Base-by-base conservation (phyloP, 2,113 vertebrate species). In the Nibea coibor region DNA sequence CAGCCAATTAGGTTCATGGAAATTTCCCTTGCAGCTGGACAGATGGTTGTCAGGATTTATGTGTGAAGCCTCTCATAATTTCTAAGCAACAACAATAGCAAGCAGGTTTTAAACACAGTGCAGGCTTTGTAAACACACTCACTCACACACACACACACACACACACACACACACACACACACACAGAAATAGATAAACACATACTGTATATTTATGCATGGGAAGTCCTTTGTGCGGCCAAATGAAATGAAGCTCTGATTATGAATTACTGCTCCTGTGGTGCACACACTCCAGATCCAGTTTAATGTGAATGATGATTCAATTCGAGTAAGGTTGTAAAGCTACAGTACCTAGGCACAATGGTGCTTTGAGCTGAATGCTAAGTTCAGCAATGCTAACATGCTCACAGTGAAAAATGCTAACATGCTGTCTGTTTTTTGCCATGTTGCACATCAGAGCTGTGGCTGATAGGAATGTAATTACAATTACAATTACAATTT, bases 21-120 rank as follows among this genome's bases (percentile, higher is more conserved):
- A 59, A 50, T 75, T 83, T 68, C 59, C 42, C 43, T 31, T n/a
- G 39, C 42, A 64, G 47, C 48, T 71, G 76, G 26, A 59, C 53
- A 73, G 75, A 70, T 86, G 78, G 22, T 58, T 77, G 50, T 56
- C 42, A 62, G 48, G 59, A 67, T 76, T 75, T 48, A 62, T 56
- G 56, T 28, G 14, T 59, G 24, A 48, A 83, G 12, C 10, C 16
- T 56, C 58, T 65, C 31, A 43, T 72, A 11, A 48, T 69, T 47
- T 67, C 12, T 71, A 45, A 59, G 56, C 12, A 68, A n/a, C 3
- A 59, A 62, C 67, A 39, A 45, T 6, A 54, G 75, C 5, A 19
- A 57, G 28, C 7, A 45, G 31, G 16, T 54, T 84, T 79, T 51
- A 64, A 54, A 31, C 39, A 26, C 6, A 62, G 10, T 19, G 19